Evolutionary conservation across 92 coral and sea anemone species (phyloP), one percentile per base, ranked within the genome.

Genomic region (Parazoanthus darwini): DNA sequence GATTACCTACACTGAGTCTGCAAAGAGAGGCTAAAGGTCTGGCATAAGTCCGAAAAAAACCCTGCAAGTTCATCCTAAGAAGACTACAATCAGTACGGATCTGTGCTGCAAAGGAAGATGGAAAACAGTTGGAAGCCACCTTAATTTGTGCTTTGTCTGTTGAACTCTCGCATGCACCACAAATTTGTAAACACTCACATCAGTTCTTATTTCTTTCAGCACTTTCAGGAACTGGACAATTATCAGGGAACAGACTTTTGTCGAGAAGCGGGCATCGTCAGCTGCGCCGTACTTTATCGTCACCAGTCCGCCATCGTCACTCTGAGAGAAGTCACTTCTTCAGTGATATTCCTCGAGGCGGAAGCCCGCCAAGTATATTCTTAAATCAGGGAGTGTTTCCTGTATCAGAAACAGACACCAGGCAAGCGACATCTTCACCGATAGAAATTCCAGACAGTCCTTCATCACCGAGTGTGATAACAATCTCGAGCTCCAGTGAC

Each of bases 401-500:
- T 58, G 94, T 90, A 51, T 77, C 86, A 25, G 93, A 85, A 25
- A 82, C 93, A 26, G 83, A 58, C 43, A 76, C 88, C 11, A 89
- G 88, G 76, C 95, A 95, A 84, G 86, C 90, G 82, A 91, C 94
- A 14, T 94, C 98, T n/a, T 97, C 99, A 59, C 99, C 99, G 16
- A 97, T 97, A 68, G 97, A 95, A 77, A 97, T 97, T 68, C 95
- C 96, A 35, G 99, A 97, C 89, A 94, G 98, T 56, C 98, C 98
- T 26, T 97, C 98, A 42, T 95, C 99, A 13, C 96, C 95, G 8
- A 97, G 99, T 76, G 92, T 97, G 48, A 97, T 97, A 39, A 92
- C 99, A 14, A 96, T 97, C 54, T 97, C 99, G 18, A 97, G 99
- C 90, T 97, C 99, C 4, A 94, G 99, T 71, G 99, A 97, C 78